Percentiles rank a stretch among this genome's conserved stretches.
phyloP scores from a whole-genome alignment of 2,888 invertebrate species.

The Nomada hirtipes region DNA sequence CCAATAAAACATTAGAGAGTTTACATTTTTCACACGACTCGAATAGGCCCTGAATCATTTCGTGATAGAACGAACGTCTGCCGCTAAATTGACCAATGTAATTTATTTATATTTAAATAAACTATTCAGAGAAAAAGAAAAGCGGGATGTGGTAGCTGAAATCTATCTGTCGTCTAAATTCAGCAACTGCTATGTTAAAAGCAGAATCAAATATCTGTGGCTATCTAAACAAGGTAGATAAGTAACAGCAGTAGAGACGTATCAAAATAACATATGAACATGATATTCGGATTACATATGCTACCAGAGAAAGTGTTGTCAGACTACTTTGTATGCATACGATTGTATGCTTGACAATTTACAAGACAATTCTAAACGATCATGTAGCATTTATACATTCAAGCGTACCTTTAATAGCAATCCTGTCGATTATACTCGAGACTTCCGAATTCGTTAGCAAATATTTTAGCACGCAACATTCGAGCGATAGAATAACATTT shows the following conservation, averaged over 20 bases:
- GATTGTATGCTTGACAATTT: neutral
- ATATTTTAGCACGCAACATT: no score
- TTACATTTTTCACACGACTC: no score
- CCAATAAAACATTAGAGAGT: no score
- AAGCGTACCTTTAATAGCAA: no score
- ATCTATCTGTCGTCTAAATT: no score
- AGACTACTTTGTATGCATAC: neutral
- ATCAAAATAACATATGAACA: slow-evolving; percentile 3
- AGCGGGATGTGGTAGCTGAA: neutral
- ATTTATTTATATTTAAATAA: no score
- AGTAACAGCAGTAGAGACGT: neutral
- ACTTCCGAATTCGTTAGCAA: neutral
- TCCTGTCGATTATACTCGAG: neutral
- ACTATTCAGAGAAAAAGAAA: neutral
- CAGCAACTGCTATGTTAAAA: neutral
- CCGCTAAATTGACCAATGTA: no score
- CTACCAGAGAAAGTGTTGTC: neutral
- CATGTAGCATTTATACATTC: neutral
- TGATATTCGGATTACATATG: slow-evolving; percentile 3
- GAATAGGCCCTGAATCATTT: no score
- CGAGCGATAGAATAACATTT: no score
- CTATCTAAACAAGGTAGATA: neutral
- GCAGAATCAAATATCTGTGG: neutral
- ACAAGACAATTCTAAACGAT: neutral
- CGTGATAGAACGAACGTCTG: no score